These are phyloP conservation scores for Lepidocolaptes lacrymiger DNA, from an alignment of 2,797 vertebrate species.

Conservation along the genomic window DNA sequence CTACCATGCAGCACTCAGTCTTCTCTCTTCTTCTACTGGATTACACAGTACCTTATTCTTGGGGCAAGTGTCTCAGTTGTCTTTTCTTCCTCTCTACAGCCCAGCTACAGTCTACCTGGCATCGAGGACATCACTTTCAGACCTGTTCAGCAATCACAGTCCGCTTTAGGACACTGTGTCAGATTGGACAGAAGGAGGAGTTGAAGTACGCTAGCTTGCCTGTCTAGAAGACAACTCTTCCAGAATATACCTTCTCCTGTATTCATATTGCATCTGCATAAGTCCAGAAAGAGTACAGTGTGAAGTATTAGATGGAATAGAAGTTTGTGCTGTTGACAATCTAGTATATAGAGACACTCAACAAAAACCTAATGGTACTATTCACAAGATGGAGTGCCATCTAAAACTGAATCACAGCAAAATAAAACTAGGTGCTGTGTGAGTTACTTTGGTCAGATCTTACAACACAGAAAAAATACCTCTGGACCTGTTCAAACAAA, in stretches of 20 bases:
- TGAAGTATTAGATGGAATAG: not conserved
- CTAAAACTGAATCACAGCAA: conserved; percentile 37
- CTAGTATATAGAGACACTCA: not conserved
- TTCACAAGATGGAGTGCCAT: not conserved
- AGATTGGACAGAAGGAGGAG: not conserved
- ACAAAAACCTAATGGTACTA: not conserved
- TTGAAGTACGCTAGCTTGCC: not conserved
- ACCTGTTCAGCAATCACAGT: not conserved
- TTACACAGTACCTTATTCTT: not conserved
- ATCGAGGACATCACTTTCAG: not conserved
- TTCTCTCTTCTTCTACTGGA: not conserved
- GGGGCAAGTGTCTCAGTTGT: not conserved
- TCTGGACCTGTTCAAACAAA: not conserved
- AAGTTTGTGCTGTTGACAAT: conserved; percentile 8
- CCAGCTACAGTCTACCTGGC: not conserved
- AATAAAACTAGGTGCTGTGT: not conserved
- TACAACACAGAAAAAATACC: not conserved
- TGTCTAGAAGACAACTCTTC: not conserved
- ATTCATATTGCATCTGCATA: not conserved
- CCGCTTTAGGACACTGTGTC: not conserved
- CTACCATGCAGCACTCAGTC: not conserved
- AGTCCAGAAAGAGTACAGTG: not conserved
- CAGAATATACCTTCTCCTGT: not conserved
- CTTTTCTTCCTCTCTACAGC: not conserved
- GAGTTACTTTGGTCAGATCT: not conserved